These are phyloP conservation scores for Neopipo cinnamomea DNA, from an alignment of 2,113 vertebrate genomes.

Conservation along the genomic window DNA sequence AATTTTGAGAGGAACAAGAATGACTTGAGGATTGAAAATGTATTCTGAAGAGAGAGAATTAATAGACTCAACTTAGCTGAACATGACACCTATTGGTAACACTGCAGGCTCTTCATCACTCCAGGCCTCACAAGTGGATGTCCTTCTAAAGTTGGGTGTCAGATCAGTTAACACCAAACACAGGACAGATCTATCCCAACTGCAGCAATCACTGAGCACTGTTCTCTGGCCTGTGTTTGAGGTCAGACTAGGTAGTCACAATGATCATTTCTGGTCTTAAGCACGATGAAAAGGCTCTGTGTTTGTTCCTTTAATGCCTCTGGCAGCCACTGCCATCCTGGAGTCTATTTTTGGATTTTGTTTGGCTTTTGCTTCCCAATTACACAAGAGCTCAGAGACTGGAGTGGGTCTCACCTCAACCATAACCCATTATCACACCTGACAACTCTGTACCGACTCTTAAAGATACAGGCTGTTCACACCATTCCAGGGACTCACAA, in stretches of 20 bases:
- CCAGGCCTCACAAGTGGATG: not conserved
- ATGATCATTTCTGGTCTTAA: conserved; percentile 39
- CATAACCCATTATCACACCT: not conserved
- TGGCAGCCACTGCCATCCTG: not conserved
- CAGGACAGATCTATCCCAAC: not conserved
- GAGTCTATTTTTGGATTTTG: not conserved
- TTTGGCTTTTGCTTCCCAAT: not conserved
- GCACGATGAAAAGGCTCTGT: not conserved
- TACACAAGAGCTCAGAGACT: not conserved
- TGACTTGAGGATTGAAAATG: not conserved
- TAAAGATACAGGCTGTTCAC: not conserved
- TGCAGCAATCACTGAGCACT: not conserved
- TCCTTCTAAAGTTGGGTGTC: not conserved
- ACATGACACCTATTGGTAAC: not conserved
- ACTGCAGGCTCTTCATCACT: not conserved
- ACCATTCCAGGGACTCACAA: not conserved
- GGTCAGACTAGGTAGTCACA: not conserved
- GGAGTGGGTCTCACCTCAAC: not conserved
- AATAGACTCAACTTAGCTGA: not conserved
- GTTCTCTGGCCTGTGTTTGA: not conserved
- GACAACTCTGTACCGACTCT: not conserved
- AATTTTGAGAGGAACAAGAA: not conserved
- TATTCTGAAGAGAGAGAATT: not conserved
- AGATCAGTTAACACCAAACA: not conserved
- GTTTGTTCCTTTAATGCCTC: not conserved